These are phyloP conservation scores for Eupleurogrammus muticus DNA, from an alignment of 2,797 vertebrate genomes.

Conservation along the genomic window DNA sequence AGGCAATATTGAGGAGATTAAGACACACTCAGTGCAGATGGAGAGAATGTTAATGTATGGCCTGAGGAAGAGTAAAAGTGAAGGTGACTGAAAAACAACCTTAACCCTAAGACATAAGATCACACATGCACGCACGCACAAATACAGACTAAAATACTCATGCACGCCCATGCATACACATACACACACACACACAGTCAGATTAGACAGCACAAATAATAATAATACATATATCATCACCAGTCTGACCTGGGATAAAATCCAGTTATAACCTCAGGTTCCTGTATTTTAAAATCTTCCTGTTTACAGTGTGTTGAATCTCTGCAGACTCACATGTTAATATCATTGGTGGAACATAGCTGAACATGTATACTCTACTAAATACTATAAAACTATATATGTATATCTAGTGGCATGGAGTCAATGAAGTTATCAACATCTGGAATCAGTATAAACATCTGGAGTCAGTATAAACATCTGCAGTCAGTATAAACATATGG, in stretches of 20 bases:
- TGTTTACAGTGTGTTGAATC: too few relatives aligned
- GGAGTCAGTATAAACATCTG: too few relatives aligned
- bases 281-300: too few relatives aligned
- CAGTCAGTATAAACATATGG: too few relatives aligned
- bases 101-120: slow-evolving; percentile 69
- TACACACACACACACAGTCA: slow-evolving; percentile 2
- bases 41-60: slow-evolving; percentile 71
- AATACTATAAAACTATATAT: too few relatives aligned
- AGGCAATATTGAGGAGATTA: slow-evolving; percentile 87
- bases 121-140: slow-evolving; percentile 25
- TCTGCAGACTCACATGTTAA: too few relatives aligned
- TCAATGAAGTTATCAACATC: too few relatives aligned
- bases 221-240: neutral
- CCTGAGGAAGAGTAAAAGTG: slow-evolving; percentile 77
- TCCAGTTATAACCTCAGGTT: slow-evolving; percentile 3
- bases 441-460: too few relatives aligned
- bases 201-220: slow-evolving; percentile 6
- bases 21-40: slow-evolving; percentile 48
- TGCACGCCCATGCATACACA: slow-evolving; percentile 43
- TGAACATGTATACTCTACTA: too few relatives aligned
- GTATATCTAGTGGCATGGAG: too few relatives aligned
- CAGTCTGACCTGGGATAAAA: neutral
- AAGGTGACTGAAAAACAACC: slow-evolving; percentile 76
- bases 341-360: too few relatives aligned
- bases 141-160: slow-evolving; percentile 25